These are phyloP conservation scores for Salminus brasiliensis DNA, from an alignment of 2,113 vertebrate genomes.

Conservation along the genomic window DNA sequence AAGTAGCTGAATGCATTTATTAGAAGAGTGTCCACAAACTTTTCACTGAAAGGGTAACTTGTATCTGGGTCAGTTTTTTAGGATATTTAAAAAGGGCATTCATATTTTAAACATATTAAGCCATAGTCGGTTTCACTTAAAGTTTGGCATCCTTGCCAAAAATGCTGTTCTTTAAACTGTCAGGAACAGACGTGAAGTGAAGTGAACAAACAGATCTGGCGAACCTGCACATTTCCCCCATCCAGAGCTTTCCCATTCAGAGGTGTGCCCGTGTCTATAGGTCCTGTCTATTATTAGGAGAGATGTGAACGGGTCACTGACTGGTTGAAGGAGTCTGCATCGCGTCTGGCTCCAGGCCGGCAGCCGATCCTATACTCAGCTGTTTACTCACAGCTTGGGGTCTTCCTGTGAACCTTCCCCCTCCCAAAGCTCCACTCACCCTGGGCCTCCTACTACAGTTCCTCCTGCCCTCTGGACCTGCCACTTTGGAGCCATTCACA, in stretches of 20 bases:
- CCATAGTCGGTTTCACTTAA: no score
- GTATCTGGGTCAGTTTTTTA: no score
- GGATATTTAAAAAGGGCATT: no score
- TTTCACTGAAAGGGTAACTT: no score
- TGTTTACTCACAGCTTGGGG: constrained; percentile 57
- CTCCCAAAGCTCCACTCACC: not conserved
- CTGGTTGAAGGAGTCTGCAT: constrained; percentile 35
- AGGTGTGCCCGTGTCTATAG: constrained; percentile 23
- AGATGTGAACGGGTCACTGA: constrained; percentile 45
- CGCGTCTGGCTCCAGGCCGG: constrained; percentile 47
- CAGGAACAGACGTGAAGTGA: not conserved
- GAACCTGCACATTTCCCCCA: not conserved
- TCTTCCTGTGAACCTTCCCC: constrained; percentile 28
- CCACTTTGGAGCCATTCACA: not conserved
- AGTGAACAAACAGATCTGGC: not conserved
- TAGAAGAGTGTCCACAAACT: no score
- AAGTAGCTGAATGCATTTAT: no score
- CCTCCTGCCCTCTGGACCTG: not conserved
- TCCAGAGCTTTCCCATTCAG: constrained; percentile 28
- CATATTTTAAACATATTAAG: no score
- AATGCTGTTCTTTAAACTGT: no score
- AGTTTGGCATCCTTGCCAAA: no score
- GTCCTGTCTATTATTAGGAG: constrained; percentile 49
- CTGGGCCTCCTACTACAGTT: not conserved
- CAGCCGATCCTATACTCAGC: constrained; percentile 43